Evolutionary conservation across 37 sponge, comb jelly and placozoan genomes (phyloP).

Genomic region (Cliona cf. orientalis): DNA sequence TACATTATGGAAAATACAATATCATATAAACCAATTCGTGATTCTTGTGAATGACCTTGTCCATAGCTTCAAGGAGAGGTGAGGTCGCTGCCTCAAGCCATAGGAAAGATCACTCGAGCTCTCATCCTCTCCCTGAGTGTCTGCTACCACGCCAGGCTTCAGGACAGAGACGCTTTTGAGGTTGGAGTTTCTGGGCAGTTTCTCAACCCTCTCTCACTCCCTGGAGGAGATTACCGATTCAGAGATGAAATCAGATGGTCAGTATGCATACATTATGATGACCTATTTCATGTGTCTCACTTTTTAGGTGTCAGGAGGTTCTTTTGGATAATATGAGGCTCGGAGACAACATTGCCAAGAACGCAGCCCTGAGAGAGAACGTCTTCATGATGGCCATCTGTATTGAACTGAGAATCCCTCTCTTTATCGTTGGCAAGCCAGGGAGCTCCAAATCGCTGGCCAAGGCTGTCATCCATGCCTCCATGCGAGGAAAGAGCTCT

Average conservation of each 20-base stretch:
- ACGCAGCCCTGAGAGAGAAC: constrained; percentile 93
- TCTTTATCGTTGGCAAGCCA: constrained; percentile 95
- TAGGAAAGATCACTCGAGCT: constrained; percentile 17
- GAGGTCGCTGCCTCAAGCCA: too few species aligned
- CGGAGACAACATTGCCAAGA: constrained; percentile 78
- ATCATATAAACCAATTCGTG: too few species aligned
- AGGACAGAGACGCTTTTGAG: constrained; percentile 54
- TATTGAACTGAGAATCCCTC: constrained; percentile 92
- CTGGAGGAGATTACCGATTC: constrained; percentile 25
- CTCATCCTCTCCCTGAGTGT: constrained; percentile 70
- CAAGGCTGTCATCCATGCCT: constrained; percentile 71
- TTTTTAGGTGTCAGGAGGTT: constrained; percentile 61
- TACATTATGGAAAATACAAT: too few species aligned
- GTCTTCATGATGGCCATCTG: constrained; percentile 98
- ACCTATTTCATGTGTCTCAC: background rate
- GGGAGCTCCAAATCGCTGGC: constrained; percentile 96
- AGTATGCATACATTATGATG: background rate
- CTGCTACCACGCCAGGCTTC: constrained; percentile 73
- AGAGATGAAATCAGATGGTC: constrained; percentile 51
- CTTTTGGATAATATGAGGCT: constrained; percentile 53
- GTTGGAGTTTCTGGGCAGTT: constrained; percentile 22
- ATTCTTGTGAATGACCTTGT: too few species aligned
- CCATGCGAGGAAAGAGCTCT: constrained; percentile 76
- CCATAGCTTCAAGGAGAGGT: too few species aligned
- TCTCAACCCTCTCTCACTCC: constrained; percentile 32